Evolutionary conservation across 2,113 vertebrate species (phyloP), one percentile per base, ranked within the genome.

Genomic region (Siphamia tubifer): DNA sequence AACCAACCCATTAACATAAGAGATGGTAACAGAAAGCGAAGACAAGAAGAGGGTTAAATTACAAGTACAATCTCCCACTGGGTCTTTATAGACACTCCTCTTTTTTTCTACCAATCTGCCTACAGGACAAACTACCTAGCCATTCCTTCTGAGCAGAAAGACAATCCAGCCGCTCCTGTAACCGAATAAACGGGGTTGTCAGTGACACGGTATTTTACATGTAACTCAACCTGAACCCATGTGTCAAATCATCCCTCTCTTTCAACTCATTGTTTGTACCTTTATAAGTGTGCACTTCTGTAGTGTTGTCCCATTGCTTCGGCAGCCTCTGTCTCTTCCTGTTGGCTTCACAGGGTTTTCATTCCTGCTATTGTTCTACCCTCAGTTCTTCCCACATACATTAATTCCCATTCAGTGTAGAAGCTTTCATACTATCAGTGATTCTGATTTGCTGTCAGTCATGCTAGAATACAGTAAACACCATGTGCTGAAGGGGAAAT

Each of bases 141-240:
- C 8, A 93, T 99, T 82, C 96, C 97, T 0, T 98, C 96, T 7
- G 96, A 96, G 87, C 96, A 96, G 90, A 99, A 96, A 93, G 96
- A 97, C 62, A 95, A 92, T 74, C 93, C 93, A 12, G 91, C 88
- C 0, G 92, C 94, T 53, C 95, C 96, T 1, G 95, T 96, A 84
- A 93, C 94, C 75, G 95, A 98, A 76, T 98, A 96, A 93, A 85
- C 75, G 79, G 20, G 68, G 34, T 86, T 88, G 52, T 87, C 82
- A 82, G 5, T 74, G 62, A 84, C 70, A 92, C 85, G 91, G 91
- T 93, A 92, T 89, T 92, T 91, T 79, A 32, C 48, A 84, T 78
- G 79, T 79, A 56, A 74, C 58, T 55, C 54, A 57, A 45, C 40
- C 39, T 52, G 10, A 65, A 32, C 27, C 54, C 39, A 43, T 56